Evolutionary conservation across 2,113 vertebrate species (phyloP).

Genomic region (Columbina picui): DNA sequence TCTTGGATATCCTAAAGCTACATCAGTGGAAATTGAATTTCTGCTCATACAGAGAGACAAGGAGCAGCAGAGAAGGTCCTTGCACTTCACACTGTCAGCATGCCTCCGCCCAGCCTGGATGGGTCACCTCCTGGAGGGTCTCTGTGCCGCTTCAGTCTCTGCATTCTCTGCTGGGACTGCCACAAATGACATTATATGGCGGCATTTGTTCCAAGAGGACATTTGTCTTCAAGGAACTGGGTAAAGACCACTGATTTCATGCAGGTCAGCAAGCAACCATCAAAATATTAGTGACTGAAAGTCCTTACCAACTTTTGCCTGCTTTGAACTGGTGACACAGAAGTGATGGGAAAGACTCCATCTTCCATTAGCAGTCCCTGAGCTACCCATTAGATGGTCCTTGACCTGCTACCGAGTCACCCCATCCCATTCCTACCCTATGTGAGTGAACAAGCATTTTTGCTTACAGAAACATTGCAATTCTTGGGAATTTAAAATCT

Average conservation of each 20-base stretch:
- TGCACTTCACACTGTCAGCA: not conserved
- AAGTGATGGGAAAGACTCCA: conserved; percentile 35
- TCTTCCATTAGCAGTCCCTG: conserved; percentile 59
- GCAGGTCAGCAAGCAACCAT: conserved; percentile 45
- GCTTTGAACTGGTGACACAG: conserved; percentile 56
- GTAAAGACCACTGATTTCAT: not conserved
- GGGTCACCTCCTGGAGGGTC: not conserved
- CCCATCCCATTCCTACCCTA: not conserved
- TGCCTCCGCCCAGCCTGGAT: not conserved
- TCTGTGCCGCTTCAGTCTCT: not conserved
- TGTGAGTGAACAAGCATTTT: not conserved
- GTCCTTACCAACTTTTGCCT: conserved; percentile 19
- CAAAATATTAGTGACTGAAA: conserved; percentile 9
- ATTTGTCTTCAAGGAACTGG: not conserved
- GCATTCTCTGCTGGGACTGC: not conserved
- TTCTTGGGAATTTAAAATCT: not conserved
- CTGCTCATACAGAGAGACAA: not conserved
- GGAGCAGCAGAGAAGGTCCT: not conserved
- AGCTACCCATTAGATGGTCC: conserved; percentile 1
- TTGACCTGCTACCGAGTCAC: conserved; percentile 14
- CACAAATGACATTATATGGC: not conserved
- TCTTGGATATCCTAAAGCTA: not conserved
- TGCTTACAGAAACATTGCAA: not conserved
- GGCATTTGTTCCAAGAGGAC: not conserved
- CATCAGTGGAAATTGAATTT: not conserved